Conservation (phyloP, 2,888 invertebrate species). For the Branchellion lobata region DNA sequence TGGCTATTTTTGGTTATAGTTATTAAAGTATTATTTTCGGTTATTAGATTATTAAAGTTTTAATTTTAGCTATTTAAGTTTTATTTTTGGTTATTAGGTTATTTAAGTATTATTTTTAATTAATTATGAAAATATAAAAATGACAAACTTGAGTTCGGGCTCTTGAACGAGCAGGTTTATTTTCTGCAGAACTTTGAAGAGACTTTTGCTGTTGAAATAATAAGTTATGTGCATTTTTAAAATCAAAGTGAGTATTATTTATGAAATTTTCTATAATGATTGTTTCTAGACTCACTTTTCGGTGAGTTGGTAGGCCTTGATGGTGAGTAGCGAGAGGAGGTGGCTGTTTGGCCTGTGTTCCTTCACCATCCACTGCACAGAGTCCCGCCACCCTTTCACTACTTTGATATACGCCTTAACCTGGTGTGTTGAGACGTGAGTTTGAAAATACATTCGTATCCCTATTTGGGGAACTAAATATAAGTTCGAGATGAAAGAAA, state of each 20-base stretch:
- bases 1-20: background rate
- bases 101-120: background rate
- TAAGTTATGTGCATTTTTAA: background rate
- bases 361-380: constrained; percentile 50
- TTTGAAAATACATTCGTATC: background rate
- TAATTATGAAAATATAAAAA: background rate
- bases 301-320: constrained; percentile 51
- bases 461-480: background rate
- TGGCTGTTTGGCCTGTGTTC: constrained; percentile 51
- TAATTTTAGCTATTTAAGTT: constrained; percentile 1
- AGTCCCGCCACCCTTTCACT: constrained; percentile 53
- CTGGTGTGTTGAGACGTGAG: no score
- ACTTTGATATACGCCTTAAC: constrained; percentile 53
- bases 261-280: background rate
- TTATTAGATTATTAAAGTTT: background rate
- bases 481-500: no score
- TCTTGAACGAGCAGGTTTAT: constrained; percentile 48
- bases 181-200: constrained; percentile 49
- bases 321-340: constrained; percentile 52
- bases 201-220: constrained; percentile 47
- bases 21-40: background rate
- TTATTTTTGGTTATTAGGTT: background rate
- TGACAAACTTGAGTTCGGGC: constrained; percentile 51
- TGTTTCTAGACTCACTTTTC: constrained; percentile 48
- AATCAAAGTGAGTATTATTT: background rate